Percentiles rank a stretch among this genome's conserved stretches.
phyloP scores from a whole-genome alignment of 92 coral and sea anemone genomes.

The Parazoanthus swiftii region DNA sequence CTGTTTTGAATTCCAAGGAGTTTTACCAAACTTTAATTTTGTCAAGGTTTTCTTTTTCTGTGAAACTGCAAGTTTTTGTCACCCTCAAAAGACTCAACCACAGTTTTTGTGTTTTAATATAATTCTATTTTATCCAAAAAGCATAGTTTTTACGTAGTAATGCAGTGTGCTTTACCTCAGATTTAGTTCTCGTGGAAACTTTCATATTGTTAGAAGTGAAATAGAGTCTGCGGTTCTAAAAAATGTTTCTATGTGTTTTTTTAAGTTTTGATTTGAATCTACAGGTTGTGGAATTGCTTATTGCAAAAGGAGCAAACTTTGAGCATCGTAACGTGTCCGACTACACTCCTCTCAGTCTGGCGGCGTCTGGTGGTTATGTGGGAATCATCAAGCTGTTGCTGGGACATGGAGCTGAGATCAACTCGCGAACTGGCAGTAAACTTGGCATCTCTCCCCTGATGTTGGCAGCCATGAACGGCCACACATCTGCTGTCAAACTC shows the following conservation, averaged over 20 bases:
- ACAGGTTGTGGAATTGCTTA: constrained; percentile 97
- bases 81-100: too few species aligned
- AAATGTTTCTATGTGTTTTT: too few species aligned
- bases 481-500: constrained; percentile 93
- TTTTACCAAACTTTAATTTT: background rate
- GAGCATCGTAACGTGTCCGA: constrained; percentile 99
- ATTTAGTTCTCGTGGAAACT: too few species aligned
- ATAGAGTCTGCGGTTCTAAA: background rate
- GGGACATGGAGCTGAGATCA: constrained; percentile 95
- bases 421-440: constrained; percentile 98
- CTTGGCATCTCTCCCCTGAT: constrained; percentile 99
- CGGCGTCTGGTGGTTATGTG: constrained; percentile 98
- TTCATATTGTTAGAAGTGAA: background rate
- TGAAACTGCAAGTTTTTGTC: too few species aligned
- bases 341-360: constrained; percentile 95
- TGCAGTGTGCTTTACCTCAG: too few species aligned
- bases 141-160: too few species aligned
- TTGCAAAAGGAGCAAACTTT: constrained; percentile 93
- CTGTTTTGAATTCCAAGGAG: background rate
- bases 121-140: too few species aligned
- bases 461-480: constrained; percentile 99
- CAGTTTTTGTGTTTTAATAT: too few species aligned
- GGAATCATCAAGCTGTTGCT: constrained; percentile 91
- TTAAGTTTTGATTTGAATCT: background rate
- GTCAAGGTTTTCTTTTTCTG: too few species aligned